Percentiles rank a stretch among this genome's conserved stretches.
These are phyloP conservation scores for Chouioia cunea DNA, from an alignment of 2,888 invertebrate genomes.

Conservation along the genomic window DNA sequence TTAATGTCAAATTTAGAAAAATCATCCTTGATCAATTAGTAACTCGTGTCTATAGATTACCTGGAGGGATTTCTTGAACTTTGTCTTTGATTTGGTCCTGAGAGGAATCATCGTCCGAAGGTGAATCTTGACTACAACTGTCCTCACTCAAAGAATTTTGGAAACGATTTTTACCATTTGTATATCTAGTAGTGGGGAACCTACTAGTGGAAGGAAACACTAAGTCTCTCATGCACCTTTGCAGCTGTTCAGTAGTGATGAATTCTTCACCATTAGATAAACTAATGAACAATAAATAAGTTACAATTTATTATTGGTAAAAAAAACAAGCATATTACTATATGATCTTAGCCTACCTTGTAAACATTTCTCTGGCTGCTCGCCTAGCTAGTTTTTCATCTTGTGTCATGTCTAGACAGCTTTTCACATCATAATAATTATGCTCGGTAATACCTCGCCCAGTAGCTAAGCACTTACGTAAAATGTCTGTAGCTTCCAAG, in stretches of 20 bases:
- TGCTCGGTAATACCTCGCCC: slow-evolving; percentile 81
- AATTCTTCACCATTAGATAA: slow-evolving; percentile 88
- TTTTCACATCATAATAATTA: slow-evolving; percentile 80
- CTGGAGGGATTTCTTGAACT: slow-evolving; percentile 51
- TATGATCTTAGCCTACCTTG: slow-evolving; percentile 72
- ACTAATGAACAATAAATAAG: slow-evolving; percentile 66
- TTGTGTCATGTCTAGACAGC: slow-evolving; percentile 85
- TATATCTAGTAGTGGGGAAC: slow-evolving; percentile 41
- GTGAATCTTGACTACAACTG: slow-evolving; percentile 51
- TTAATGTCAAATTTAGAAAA: no score
- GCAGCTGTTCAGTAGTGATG: slow-evolving; percentile 86
- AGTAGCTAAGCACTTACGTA: slow-evolving; percentile 80
- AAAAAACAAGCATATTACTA: background rate
- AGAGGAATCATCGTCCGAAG: slow-evolving; percentile 54
- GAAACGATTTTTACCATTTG: slow-evolving; percentile 43
- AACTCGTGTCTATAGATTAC: slow-evolving; percentile 49
- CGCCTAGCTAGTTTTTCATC: slow-evolving; percentile 89
- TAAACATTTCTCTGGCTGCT: slow-evolving; percentile 89
- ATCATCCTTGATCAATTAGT: no score
- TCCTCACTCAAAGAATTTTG: slow-evolving; percentile 56
- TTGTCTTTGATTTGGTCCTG: slow-evolving; percentile 51
- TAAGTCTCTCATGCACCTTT: slow-evolving; percentile 78
- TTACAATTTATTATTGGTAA: slow-evolving; percentile 7
- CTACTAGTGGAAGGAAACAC: slow-evolving; percentile 53
- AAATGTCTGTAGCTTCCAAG: slow-evolving; percentile 84